These are phyloP conservation scores for Otolemur garnettii DNA, from an alignment of 2,113 vertebrate species.

Conservation along the genomic window DNA sequence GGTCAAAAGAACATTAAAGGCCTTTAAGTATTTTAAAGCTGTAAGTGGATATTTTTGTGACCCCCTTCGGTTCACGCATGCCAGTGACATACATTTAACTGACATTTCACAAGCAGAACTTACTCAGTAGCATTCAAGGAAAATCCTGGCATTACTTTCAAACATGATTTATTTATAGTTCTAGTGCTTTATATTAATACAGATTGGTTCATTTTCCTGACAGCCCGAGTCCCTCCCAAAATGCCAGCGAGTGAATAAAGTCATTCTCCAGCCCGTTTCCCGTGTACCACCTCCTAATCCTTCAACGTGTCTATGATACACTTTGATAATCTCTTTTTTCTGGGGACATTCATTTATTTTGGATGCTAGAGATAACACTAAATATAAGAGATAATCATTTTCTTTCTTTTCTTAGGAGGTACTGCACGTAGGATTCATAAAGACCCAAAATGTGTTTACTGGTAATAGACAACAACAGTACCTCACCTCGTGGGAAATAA, in stretches of 20 bases:
- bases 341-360: constrained; percentile 65
- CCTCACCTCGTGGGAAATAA: neutral
- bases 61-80: constrained; percentile 60
- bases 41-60: constrained; percentile 75
- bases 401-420: constrained; percentile 51
- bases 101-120: constrained; percentile 72
- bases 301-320: neutral
- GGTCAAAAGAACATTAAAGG: constrained; percentile 86
- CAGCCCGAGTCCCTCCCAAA: constrained; percentile 73
- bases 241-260: constrained; percentile 65
- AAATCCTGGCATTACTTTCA: constrained; percentile 72
- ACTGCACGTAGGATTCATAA: constrained; percentile 42
- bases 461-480: constrained; percentile 31
- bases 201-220: constrained; percentile 80
- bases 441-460: constrained; percentile 22
- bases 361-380: constrained; percentile 51
- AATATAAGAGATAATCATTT: constrained; percentile 32
- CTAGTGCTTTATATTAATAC: constrained; percentile 76
- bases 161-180: constrained; percentile 80
- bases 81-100: constrained; percentile 60
- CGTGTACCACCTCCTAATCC: constrained; percentile 36
- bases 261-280: constrained; percentile 7
- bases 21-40: constrained; percentile 78
- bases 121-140: constrained; percentile 76
- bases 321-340: constrained; percentile 36